Evolutionary conservation across 2,113 vertebrate species (phyloP).

Genomic region (Morone saxatilis): DNA sequence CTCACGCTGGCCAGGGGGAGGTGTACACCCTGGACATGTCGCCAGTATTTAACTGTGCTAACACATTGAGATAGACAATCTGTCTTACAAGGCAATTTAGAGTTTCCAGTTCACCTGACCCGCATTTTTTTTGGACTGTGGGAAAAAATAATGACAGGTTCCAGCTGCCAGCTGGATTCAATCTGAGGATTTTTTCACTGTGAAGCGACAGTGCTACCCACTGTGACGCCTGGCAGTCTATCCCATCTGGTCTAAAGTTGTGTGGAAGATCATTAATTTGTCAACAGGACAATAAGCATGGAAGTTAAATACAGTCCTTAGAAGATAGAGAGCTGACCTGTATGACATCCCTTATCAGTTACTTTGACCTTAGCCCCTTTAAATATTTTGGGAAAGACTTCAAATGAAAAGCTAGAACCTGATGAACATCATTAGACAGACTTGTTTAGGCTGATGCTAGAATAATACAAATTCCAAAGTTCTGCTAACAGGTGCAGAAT

Average conservation of each 20-base stretch:
- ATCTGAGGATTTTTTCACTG: not conserved
- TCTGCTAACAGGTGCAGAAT: not conserved
- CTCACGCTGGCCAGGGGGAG: not conserved
- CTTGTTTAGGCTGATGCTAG: not conserved
- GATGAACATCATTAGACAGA: not conserved
- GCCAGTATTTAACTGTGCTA: not conserved
- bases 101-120: not conserved
- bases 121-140: not conserved
- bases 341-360: not conserved
- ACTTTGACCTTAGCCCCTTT: not conserved
- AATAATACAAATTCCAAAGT: not conserved
- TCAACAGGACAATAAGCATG: not conserved
- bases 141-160: not conserved
- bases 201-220: not conserved
- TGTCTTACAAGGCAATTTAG: not conserved
- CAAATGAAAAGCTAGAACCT: not conserved
- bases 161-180: not conserved
- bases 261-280: not conserved
- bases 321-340: not conserved
- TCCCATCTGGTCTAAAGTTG: not conserved
- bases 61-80: not conserved
- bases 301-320: not conserved
- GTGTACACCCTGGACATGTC: not conserved
- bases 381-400: not conserved
- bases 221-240: not conserved